Percentiles rank a stretch among this genome's conserved stretches.
These are phyloP conservation scores for Orthosia gracilis DNA, from an alignment of 2,888 invertebrate genomes.

Conservation along the genomic window DNA sequence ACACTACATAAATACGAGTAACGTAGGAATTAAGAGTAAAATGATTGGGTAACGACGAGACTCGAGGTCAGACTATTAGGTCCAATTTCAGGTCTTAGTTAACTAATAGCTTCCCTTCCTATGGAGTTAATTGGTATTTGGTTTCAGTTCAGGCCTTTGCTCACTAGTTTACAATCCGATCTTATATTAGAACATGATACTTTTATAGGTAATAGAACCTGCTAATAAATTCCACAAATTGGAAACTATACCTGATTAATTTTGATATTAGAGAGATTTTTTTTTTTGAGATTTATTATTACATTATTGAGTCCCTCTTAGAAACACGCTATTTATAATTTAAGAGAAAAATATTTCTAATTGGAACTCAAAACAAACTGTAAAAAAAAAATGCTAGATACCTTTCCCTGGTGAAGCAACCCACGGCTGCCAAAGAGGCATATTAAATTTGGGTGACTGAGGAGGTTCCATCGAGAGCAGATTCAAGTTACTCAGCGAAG, in stretches of 20 bases:
- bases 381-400: slow-evolving; percentile 59
- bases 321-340: neutral
- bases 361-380: neutral
- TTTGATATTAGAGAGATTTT: slow-evolving; percentile 1
- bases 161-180: slow-evolving; percentile 48
- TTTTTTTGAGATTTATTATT: slow-evolving; percentile 1
- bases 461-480: slow-evolving; percentile 88
- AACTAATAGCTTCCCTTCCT: slow-evolving; percentile 45
- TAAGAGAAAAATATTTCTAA: neutral
- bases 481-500: slow-evolving; percentile 81
- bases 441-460: slow-evolving; percentile 89
- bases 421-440: slow-evolving; percentile 90
- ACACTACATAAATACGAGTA: neutral
- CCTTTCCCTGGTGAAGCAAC: slow-evolving; percentile 85
- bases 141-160: slow-evolving; percentile 58
- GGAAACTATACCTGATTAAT: slow-evolving; percentile 17
- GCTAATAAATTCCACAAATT: slow-evolving; percentile 33
- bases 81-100: slow-evolving; percentile 40
- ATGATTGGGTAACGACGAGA: slow-evolving; percentile 20
- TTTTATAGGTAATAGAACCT: slow-evolving; percentile 38
- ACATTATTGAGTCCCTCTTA: neutral
- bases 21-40: slow-evolving; percentile 18
- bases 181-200: slow-evolving; percentile 47
- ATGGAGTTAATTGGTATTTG: slow-evolving; percentile 55
- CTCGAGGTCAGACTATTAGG: slow-evolving; percentile 13